Evolutionary conservation across 2,888 invertebrate species (phyloP), one percentile per base, ranked within the genome.

Genomic region (Ophonus ardosiacus): DNA sequence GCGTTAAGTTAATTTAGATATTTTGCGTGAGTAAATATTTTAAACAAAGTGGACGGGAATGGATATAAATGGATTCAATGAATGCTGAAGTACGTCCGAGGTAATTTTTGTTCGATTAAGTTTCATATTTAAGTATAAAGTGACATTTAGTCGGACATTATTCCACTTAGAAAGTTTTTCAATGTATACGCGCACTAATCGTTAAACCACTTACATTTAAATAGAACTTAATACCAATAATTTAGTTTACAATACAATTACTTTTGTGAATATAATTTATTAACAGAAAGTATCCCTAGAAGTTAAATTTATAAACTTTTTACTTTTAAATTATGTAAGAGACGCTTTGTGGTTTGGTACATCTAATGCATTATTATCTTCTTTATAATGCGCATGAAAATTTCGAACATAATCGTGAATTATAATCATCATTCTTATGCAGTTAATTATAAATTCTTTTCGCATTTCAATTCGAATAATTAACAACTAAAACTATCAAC

Each of bases 1-100:
- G 51, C 71, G 71, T 74, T 43, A 74, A 74, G 71, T 74, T 74
- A 74, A 74, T 74, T 74, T 74, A 74, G 71, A 74, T 74, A 43
- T 74, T 74, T 74, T 74, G 43, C 43, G 40, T 40, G 71, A 43
- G 71, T 74, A 40, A 74, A 74, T 74, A 74, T 40, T 74, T 74
- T 74, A 74, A 74, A 74, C 40, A 74, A 43, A 74, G 71, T 74
- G 71, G 43, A 74, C 43, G 8, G 43, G 43, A 74, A 15, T 38
- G 10, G 68, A 68, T 68, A 7, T 4, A 43, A 74, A 74, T 74
- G 71, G 18, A 15, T 40, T 40, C 18, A 74, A 74, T 74, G 71
- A 74, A 21, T 74, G 40, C 18, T 74, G 71, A 74, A 74, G 71
- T 74, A 43, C 18, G 71, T 51, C 40, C 43, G 18, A 43, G 17